These are phyloP conservation scores for Apostichopus californicus DNA, from an alignment of 35 echinoderm and acorn worm species.

Conservation along the genomic window DNA sequence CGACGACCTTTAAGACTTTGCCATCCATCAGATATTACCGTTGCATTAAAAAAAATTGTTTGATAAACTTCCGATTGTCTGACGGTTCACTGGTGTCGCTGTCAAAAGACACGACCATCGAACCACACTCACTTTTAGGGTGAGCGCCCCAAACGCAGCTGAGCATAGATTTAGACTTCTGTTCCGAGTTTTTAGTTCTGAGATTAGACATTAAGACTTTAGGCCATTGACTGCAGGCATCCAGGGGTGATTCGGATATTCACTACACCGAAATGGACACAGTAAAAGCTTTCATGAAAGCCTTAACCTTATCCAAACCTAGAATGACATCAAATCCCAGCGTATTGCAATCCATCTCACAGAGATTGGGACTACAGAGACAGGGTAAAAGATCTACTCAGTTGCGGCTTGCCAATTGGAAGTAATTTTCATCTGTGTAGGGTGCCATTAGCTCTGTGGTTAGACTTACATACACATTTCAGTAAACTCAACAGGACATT, in stretches of 20 bases:
- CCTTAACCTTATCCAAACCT: background rate
- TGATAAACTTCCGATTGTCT: no score
- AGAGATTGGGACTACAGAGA: background rate
- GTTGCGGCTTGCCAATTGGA: slow-evolving; percentile 22
- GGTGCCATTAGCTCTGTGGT: slow-evolving; percentile 44
- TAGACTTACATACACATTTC: slow-evolving; percentile 20
- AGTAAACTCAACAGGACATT: background rate
- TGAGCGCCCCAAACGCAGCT: no score
- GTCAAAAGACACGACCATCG: no score
- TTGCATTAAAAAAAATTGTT: no score
- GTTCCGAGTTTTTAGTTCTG: background rate
- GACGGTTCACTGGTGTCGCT: no score
- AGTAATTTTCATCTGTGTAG: slow-evolving; percentile 26
- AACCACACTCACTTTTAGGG: no score
- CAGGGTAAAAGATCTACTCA: background rate
- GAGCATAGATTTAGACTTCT: no score
- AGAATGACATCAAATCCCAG: slow-evolving; percentile 7
- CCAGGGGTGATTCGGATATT: background rate
- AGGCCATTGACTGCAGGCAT: slow-evolving; percentile 24
- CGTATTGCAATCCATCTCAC: background rate
- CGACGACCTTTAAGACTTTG: no score
- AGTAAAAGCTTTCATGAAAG: background rate
- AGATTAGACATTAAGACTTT: background rate
- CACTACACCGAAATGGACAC: slow-evolving; percentile 2
- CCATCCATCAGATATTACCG: no score